phyloP scores from a whole-genome alignment of 2,888 invertebrate genomes.

The Trissolcus brochymenae region DNA sequence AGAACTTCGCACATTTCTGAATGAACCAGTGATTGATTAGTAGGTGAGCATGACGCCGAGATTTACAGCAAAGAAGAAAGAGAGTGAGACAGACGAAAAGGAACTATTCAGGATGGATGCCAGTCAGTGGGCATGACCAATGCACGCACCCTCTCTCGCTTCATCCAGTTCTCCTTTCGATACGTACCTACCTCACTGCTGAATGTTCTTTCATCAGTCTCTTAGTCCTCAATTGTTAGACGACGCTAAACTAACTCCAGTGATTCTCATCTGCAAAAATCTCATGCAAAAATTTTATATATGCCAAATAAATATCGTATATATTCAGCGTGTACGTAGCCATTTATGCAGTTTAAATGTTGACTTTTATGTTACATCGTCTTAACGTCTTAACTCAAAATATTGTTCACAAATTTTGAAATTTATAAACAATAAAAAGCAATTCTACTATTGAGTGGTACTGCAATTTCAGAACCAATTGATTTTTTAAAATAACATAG shows the following conservation, averaged over 20 bases:
- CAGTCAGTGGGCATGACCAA: conserved; percentile 62
- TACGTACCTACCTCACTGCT: conserved; percentile 37
- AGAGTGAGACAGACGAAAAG: conserved; percentile 43
- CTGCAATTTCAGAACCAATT: neutral
- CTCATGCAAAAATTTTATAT: too few species aligned
- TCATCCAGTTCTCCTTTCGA: conserved; percentile 59
- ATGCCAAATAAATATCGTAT: too few species aligned
- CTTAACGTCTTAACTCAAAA: too few species aligned
- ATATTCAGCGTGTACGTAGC: too few species aligned
- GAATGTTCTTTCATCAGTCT: conserved; percentile 55
- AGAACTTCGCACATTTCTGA: conserved; percentile 24
- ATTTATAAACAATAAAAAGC: neutral
- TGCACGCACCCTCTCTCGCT: conserved; percentile 60
- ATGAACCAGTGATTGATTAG: conserved; percentile 45
- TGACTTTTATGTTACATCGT: neutral
- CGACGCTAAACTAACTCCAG: conserved; percentile 68
- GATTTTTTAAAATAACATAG: neutral
- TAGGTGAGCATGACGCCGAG: conserved; percentile 44
- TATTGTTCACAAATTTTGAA: neutral
- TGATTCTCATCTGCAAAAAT: conserved; percentile 66
- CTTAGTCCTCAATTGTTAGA: conserved; percentile 60
- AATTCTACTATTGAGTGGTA: too few species aligned
- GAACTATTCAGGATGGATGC: conserved; percentile 64
- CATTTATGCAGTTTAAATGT: too few species aligned
- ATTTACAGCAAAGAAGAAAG: conserved; percentile 40